These are phyloP conservation scores for Percopsis omiscomaycus DNA, from an alignment of 2,797 vertebrate genomes.

Conservation along the genomic window DNA sequence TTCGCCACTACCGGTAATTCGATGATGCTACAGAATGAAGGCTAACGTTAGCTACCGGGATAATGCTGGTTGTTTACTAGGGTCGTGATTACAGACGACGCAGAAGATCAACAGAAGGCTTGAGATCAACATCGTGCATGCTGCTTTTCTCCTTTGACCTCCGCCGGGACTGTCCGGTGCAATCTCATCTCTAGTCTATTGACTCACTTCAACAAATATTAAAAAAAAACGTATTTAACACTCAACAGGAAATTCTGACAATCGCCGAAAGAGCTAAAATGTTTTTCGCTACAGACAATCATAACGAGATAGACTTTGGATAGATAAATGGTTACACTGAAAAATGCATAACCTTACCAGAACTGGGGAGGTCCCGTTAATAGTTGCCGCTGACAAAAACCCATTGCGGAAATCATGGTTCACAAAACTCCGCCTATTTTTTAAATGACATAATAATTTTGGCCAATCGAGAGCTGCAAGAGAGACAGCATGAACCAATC, in stretches of 20 bases:
- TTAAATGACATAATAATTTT: neutral
- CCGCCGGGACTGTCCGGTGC: slow-evolving; percentile 7
- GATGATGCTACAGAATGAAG: neutral
- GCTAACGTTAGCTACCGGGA: slow-evolving; percentile 32
- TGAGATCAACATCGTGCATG: too few relatives aligned
- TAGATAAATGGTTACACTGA: slow-evolving; percentile 3
- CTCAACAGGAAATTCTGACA: neutral
- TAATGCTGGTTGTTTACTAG: neutral
- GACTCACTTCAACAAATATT: slow-evolving; percentile 8
- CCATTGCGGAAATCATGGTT: slow-evolving; percentile 49
- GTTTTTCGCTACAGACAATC: neutral
- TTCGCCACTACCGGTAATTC: neutral
- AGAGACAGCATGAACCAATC: slow-evolving; percentile 34
- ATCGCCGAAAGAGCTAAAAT: neutral
- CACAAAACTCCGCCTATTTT: slow-evolving; percentile 37
- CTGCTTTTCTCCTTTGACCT: slow-evolving; percentile 37
- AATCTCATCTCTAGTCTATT: slow-evolving; percentile 8
- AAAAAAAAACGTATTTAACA: neutral
- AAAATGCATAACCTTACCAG: slow-evolving; percentile 57
- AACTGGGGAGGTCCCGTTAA: slow-evolving; percentile 55
- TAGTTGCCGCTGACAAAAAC: slow-evolving; percentile 58
- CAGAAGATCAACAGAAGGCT: fast-evolving
- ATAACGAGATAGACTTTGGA: neutral
- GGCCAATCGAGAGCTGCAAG: slow-evolving; percentile 44
- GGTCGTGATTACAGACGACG: neutral